Evolutionary conservation across 2,113 vertebrate species (phyloP).

Genomic region (Ochotona princeps): DNA sequence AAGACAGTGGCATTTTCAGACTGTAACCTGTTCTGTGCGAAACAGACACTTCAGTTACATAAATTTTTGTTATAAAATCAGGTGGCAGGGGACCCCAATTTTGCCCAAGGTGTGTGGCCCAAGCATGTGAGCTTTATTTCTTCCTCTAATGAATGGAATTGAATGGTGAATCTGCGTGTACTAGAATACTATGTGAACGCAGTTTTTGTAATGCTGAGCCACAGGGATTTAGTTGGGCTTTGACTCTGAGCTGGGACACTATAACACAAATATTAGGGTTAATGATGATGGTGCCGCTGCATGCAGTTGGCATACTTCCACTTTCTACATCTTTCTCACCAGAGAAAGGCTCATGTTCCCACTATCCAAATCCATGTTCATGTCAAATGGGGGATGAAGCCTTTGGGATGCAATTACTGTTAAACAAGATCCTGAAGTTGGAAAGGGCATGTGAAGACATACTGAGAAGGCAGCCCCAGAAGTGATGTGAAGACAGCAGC

Average conservation of each 20-base stretch:
- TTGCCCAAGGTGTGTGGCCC: not conserved
- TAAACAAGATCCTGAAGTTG: not conserved
- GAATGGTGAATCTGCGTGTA: not conserved
- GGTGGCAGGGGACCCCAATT: not conserved
- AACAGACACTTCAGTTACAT: not conserved
- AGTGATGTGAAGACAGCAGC: not conserved
- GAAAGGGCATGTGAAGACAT: too few relatives aligned
- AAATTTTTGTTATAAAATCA: not conserved
- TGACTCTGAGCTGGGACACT: not conserved
- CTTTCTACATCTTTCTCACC: not conserved
- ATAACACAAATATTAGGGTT: not conserved
- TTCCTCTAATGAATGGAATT: not conserved
- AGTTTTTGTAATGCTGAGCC: not conserved
- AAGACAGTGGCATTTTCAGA: not conserved
- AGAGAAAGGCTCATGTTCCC: not conserved
- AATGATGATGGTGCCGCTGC: not conserved
- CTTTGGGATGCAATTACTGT: not conserved
- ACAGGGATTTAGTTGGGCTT: not conserved
- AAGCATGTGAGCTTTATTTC: not conserved
- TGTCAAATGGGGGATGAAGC: not conserved
- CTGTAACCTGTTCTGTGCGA: not conserved
- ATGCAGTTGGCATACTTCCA: not conserved
- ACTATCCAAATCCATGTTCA: not conserved
- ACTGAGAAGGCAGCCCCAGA: not conserved
- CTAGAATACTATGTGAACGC: not conserved